Evolutionary conservation across 2,797 vertebrate species (phyloP).

Genomic region (Enteromius argenteus): DNA sequence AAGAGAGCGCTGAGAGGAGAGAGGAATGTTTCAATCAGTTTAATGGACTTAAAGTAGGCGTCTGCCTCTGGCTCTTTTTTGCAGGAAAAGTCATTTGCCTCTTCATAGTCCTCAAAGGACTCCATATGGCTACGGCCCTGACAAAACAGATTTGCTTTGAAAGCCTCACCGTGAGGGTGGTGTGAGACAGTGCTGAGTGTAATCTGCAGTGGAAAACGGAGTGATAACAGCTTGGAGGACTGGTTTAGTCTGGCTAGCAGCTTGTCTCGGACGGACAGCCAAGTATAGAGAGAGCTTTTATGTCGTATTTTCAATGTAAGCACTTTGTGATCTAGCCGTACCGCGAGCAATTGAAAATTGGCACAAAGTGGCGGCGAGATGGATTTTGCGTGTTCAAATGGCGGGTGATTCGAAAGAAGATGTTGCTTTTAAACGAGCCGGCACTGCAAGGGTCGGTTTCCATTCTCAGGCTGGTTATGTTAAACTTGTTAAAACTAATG

Average conservation of each 20-base stretch:
- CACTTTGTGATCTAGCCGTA: slow-evolving; percentile 7
- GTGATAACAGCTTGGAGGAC: slow-evolving; percentile 46
- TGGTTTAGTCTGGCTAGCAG: slow-evolving; percentile 43
- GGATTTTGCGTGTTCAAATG: background rate
- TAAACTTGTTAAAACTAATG: slow-evolving; percentile 54
- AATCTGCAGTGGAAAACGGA: slow-evolving; percentile 45
- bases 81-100: slow-evolving; percentile 59
- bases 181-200: slow-evolving; percentile 44
- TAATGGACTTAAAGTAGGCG: slow-evolving; percentile 63
- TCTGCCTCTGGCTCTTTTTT: slow-evolving; percentile 56
- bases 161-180: slow-evolving; percentile 41
- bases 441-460: slow-evolving; percentile 24
- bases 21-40: slow-evolving; percentile 64
- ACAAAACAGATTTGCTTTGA: slow-evolving; percentile 51
- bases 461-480: slow-evolving; percentile 52
- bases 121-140: slow-evolving; percentile 46
- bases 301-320: slow-evolving; percentile 37
- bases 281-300: slow-evolving; percentile 44
- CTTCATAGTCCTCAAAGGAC: slow-evolving; percentile 62
- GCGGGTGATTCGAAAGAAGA: background rate
- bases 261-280: slow-evolving; percentile 38
- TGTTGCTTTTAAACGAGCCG: background rate
- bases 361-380: slow-evolving; percentile 3
- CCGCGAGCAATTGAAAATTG: slow-evolving; percentile 4
- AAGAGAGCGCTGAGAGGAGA: slow-evolving; percentile 51